Evolutionary conservation across 2,113 vertebrate genomes (phyloP).

Genomic region (Apodemus sylvaticus): DNA sequence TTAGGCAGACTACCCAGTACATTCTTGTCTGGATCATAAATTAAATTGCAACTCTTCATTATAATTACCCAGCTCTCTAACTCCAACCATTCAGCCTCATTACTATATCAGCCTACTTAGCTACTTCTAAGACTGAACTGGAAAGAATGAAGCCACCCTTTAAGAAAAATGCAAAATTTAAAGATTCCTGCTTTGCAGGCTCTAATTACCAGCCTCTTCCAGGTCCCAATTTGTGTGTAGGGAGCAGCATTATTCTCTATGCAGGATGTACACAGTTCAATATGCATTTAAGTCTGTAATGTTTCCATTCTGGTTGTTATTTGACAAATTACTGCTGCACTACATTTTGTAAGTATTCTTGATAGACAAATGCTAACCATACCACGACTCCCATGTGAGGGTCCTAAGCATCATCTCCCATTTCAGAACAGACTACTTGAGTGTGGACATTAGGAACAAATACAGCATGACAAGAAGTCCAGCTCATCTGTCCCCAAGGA

Average conservation of each 20-base stretch:
- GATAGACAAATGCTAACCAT: background rate
- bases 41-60: background rate
- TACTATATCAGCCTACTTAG: background rate
- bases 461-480: background rate
- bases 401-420: background rate
- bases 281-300: background rate
- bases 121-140: background rate
- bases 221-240: too few species aligned
- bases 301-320: background rate
- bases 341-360: background rate
- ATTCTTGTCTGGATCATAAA: background rate
- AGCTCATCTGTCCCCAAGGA: background rate
- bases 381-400: background rate
- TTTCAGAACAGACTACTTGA: conserved; percentile 2
- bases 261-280: background rate
- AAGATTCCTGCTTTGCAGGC: background rate
- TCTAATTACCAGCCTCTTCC: background rate
- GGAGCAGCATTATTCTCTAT: background rate
- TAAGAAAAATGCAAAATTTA: background rate
- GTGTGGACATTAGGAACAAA: background rate
- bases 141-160: background rate
- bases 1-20: background rate
- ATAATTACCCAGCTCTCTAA: background rate
- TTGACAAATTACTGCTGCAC: background rate
- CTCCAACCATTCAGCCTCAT: background rate